Percentiles rank a stretch among this genome's conserved stretches.
phyloP scores from a whole-genome alignment of 2,888 invertebrate species.

The Archips crataeganus region DNA sequence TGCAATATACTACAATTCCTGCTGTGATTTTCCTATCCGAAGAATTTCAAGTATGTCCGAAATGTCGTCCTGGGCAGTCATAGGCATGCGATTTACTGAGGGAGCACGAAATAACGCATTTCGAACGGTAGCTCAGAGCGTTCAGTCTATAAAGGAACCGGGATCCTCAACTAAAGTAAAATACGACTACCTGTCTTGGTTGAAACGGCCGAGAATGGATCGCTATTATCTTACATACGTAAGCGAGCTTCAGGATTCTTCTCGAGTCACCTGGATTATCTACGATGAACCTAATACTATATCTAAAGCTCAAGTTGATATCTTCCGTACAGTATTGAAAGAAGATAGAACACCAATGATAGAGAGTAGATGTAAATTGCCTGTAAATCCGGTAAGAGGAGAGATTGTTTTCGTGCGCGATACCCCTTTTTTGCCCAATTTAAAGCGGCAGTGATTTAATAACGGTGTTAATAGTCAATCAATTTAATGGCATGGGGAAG shows the following conservation, averaged over 20 bases:
- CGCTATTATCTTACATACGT: slow-evolving; percentile 19
- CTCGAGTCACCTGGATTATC: slow-evolving; percentile 20
- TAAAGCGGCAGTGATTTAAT: slow-evolving; percentile 5
- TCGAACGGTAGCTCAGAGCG: slow-evolving; percentile 11
- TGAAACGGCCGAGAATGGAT: slow-evolving; percentile 4
- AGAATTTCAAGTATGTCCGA: neutral
- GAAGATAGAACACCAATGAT: slow-evolving; percentile 8
- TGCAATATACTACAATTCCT: slow-evolving; percentile 28
- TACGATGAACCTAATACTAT: slow-evolving; percentile 14
- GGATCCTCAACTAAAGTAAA: neutral
- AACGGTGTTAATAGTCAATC: slow-evolving; percentile 15
- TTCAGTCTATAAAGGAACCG: slow-evolving; percentile 9
- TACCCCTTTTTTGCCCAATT: slow-evolving; percentile 17
- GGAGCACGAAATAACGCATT: slow-evolving; percentile 12
- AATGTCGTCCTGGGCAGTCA: slow-evolving; percentile 11
- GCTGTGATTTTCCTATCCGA: slow-evolving; percentile 15
- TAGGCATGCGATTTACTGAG: slow-evolving; percentile 7
- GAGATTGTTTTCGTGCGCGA: slow-evolving; percentile 25
- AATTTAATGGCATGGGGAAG: neutral
- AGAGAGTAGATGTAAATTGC: slow-evolving; percentile 31
- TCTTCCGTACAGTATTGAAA: slow-evolving; percentile 25
- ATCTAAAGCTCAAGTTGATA: slow-evolving; percentile 25
- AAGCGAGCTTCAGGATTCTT: slow-evolving; percentile 1
- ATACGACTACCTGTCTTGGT: slow-evolving; percentile 9
- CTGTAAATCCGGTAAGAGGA: slow-evolving; percentile 17